phyloP scores from a whole-genome alignment of 2,888 invertebrate species.

The Andrena flavipes region DNA sequence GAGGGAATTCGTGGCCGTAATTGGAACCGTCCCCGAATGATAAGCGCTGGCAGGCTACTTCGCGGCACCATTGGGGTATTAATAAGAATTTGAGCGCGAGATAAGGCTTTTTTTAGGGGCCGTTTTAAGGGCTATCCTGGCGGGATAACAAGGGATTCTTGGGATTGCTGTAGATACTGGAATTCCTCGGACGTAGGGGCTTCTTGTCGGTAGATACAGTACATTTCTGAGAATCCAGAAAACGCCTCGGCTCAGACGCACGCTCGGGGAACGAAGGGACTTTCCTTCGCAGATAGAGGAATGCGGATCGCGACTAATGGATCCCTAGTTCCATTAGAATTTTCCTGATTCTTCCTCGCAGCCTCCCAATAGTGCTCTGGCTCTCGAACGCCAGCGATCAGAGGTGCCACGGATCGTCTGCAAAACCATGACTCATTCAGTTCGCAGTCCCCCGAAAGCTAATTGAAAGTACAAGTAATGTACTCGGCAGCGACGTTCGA shows the following conservation, averaged over 20 bases:
- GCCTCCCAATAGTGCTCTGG: background rate
- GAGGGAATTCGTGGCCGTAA: constrained; percentile 33
- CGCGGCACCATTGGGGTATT: constrained; percentile 18
- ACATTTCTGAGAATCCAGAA: background rate
- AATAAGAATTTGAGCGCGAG: constrained; percentile 45
- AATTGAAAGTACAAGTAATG: constrained; percentile 50
- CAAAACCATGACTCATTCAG: constrained; percentile 16
- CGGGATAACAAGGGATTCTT: constrained; percentile 40
- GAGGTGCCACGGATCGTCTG: background rate
- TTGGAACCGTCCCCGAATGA: constrained; percentile 31
- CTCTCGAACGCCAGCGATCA: background rate
- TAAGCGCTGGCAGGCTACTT: constrained; percentile 4
- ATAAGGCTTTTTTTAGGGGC: constrained; percentile 14
- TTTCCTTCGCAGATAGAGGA: too few relatives aligned
- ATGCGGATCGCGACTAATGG: too few relatives aligned
- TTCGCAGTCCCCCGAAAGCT: constrained; percentile 12
- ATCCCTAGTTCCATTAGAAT: background rate
- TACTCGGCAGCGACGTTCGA: constrained; percentile 18
- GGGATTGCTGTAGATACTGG: constrained; percentile 13
- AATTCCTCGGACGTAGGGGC: constrained; percentile 9
- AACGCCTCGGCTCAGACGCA: background rate
- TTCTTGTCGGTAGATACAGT: background rate
- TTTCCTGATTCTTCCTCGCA: background rate
- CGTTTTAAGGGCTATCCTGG: constrained; percentile 17
- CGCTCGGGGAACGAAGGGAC: background rate